Percentiles rank a stretch among this genome's conserved stretches.
phyloP scores from a whole-genome alignment of 2,888 invertebrate genomes.

The Adelognathus sp. region DNA sequence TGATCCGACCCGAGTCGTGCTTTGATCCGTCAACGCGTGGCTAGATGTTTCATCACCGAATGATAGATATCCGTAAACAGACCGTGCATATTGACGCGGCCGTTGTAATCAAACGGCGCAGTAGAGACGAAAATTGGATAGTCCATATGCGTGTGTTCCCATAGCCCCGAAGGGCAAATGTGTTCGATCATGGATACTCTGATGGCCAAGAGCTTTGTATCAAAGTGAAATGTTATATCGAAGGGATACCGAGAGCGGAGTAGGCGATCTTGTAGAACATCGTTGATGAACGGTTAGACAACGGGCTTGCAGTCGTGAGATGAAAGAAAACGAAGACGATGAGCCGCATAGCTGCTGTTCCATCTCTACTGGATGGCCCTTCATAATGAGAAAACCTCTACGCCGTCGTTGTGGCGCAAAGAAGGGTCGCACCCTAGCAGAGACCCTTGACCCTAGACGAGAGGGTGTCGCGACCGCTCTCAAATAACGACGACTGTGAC shows the following conservation, averaged over 20 bases:
- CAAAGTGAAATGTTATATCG: constrained; percentile 31
- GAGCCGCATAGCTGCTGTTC: background rate
- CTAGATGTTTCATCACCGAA: background rate
- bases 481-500: constrained; percentile 19
- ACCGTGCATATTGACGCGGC: background rate
- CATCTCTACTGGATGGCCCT: background rate
- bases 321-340: background rate
- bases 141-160: background rate
- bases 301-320: background rate
- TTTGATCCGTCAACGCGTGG: no score
- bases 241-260: background rate
- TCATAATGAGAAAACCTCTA: background rate
- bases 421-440: constrained; percentile 37
- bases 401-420: constrained; percentile 27
- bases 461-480: constrained; percentile 25
- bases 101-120: background rate
- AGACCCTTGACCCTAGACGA: constrained; percentile 44
- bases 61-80: background rate
- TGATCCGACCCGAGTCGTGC: background rate
- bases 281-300: background rate
- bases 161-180: constrained; percentile 3
- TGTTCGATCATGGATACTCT: background rate
- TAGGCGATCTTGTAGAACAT: background rate
- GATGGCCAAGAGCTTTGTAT: background rate
- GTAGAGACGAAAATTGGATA: background rate